Base-by-base conservation (phyloP, 2,888 invertebrate species). In the Tenthredo livida region DNA sequence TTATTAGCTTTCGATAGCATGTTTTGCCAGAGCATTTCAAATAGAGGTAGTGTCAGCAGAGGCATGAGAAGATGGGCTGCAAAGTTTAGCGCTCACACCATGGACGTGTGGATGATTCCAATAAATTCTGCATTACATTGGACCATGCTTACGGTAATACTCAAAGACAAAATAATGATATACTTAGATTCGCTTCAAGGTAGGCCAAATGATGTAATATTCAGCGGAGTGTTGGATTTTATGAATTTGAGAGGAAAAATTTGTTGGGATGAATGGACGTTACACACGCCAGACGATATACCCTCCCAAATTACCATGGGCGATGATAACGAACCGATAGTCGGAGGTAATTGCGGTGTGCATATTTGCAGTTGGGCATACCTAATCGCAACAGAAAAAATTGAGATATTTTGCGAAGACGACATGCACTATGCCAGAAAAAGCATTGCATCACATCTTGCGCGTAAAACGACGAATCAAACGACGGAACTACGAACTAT, bases 351-450 rank as follows among this genome's bases (percentile, higher is more conserved):
- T 70, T 70, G 70, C 25, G 70, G 70, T 17, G 70, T 37, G 6
- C 70, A 70, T 37, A 15, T 70, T 10, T 70, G 33, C n/a, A 37
- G 33, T 33, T 70, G 70, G 70, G 70, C 33, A 15, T 70, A 70
- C 70, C 21, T 65, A 15, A 65, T 65, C 7, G 65, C 65, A 12
- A 65, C 65, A 25, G 65, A 12, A 4, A n/a, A 12, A 10, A 65
- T 65, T 5, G 65, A 65, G 21, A 5, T 25, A 21, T 65, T 29
- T 65, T 5, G 17, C 9, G 65, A 65, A 65, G 21, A 5, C 4
- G n/a, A 65, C 12, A 65, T 29, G 65, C 6, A 29, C 0, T 21
- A 65, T 12, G 65, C 65, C 4, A 1, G 65, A 21, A 65, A 25
- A 65, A 12, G 9, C 7, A 65, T 65, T 10, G 65, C 65, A 12